Conservation (phyloP, 2,888 invertebrate species). For the Xestia sexstrigata region DNA sequence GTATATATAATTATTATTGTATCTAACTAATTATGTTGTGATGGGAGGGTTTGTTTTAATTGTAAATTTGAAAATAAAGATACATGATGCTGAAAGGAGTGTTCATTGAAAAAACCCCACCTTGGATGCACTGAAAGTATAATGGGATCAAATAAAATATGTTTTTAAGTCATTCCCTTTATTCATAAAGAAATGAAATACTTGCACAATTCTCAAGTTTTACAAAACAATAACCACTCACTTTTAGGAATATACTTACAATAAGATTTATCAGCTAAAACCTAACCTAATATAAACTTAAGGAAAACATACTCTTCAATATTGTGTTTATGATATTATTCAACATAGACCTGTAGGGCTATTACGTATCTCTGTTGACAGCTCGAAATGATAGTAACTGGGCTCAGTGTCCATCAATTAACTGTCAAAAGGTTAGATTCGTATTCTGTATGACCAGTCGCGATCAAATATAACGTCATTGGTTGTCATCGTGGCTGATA, state of each 20-base stretch:
- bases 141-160: slow-evolving; percentile 27
- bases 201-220: slow-evolving; percentile 46
- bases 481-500: too few relatives aligned
- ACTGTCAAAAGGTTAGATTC: too few relatives aligned
- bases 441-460: too few relatives aligned
- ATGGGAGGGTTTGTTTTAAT: slow-evolving; percentile 81
- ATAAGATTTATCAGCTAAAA: slow-evolving; percentile 34
- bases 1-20: slow-evolving; percentile 80
- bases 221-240: slow-evolving; percentile 43
- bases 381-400: too few relatives aligned
- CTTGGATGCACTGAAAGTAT: background rate
- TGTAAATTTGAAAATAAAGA: slow-evolving; percentile 85
- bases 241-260: slow-evolving; percentile 50
- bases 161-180: slow-evolving; percentile 54
- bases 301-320: slow-evolving; percentile 32
- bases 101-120: slow-evolving; percentile 14
- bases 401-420: too few relatives aligned
- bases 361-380: too few relatives aligned
- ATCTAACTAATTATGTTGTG: slow-evolving; percentile 74
- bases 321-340: slow-evolving; percentile 20
- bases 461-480: too few relatives aligned
- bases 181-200: slow-evolving; percentile 61
- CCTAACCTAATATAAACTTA: slow-evolving; percentile 47
- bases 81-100: slow-evolving; percentile 65
- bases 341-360: background rate